Conservation (phyloP, 2,888 invertebrate species). For the Erannis defoliaria region DNA sequence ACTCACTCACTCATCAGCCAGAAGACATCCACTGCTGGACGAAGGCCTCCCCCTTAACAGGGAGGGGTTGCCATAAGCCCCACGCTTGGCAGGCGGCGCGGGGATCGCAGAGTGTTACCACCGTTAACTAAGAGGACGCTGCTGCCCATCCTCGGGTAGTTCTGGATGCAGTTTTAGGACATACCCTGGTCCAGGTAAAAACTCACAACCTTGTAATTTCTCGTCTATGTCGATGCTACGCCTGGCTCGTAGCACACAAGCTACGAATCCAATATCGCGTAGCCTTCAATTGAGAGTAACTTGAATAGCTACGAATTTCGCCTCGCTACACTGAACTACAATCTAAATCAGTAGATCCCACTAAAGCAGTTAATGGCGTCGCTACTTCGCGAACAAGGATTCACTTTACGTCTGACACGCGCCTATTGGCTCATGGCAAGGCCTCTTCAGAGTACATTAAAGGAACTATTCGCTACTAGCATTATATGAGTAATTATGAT, state of each 20-base stretch:
- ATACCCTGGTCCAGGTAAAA: too few relatives aligned
- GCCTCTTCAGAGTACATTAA: constrained; percentile 1
- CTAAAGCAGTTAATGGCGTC: constrained; percentile 24
- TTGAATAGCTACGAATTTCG: constrained; percentile 3
- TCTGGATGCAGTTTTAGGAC: too few relatives aligned
- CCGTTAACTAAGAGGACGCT: too few relatives aligned
- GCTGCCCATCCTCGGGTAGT: too few relatives aligned
- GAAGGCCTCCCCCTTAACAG: too few relatives aligned
- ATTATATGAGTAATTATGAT: too few relatives aligned
- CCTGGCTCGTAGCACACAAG: constrained; percentile 8
- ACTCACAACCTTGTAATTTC: neutral
- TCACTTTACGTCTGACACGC: constrained; percentile 27
- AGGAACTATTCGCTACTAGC: too few relatives aligned
- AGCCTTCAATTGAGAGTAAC: constrained; percentile 9
- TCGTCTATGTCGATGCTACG: neutral
- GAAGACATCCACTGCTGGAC: too few relatives aligned
- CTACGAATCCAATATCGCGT: constrained; percentile 17
- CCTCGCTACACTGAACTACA: constrained; percentile 13
- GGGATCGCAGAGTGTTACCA: too few relatives aligned
- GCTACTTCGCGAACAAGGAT: constrained; percentile 19
- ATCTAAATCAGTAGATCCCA: constrained; percentile 17
- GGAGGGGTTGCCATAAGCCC: too few relatives aligned
- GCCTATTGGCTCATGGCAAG: constrained; percentile 36
- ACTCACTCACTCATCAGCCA: too few relatives aligned
- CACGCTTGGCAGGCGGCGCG: too few relatives aligned